These are phyloP conservation scores for Brachionus rubens DNA, from an alignment of 1,140 invertebrate species.

Conservation along the genomic window DNA sequence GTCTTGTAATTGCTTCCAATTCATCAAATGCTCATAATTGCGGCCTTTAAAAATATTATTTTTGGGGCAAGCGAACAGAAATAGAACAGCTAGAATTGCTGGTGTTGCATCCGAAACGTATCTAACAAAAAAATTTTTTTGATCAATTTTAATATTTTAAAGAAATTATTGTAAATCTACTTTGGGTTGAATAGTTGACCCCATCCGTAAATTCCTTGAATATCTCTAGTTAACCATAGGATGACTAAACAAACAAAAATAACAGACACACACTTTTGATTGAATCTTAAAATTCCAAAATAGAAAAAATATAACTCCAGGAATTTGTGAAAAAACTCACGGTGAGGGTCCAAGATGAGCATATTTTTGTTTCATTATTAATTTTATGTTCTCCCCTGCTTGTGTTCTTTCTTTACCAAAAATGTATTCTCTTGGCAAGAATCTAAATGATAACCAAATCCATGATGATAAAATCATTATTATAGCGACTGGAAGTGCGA, in stretches of 20 bases:
- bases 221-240: conserved; percentile 82
- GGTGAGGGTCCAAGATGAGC: conserved; percentile 72
- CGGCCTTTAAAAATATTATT: conserved; percentile 32
- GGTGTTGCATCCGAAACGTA: conserved; percentile 23
- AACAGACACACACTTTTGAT: conserved; percentile 72
- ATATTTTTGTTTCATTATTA: conserved; percentile 63
- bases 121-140: conserved; percentile 8
- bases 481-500: conserved; percentile 24
- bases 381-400: conserved; percentile 46
- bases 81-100: conserved; percentile 21
- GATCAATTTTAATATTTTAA: background rate
- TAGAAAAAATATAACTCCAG: conserved; percentile 18
- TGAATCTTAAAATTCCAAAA: conserved; percentile 59
- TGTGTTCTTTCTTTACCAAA: conserved; percentile 28
- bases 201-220: conserved; percentile 77
- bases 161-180: background rate
- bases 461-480: conserved; percentile 13
- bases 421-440: conserved; percentile 58
- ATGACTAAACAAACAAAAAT: conserved; percentile 75
- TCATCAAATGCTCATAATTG: conserved; percentile 36
- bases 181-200: conserved; percentile 53
- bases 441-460: conserved; percentile 28
- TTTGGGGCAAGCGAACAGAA: conserved; percentile 42
- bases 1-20: conserved; percentile 34
- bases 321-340: conserved; percentile 59